These are phyloP conservation scores for Cyclina sinensis DNA, from an alignment of 1,140 invertebrate genomes.

Conservation along the genomic window DNA sequence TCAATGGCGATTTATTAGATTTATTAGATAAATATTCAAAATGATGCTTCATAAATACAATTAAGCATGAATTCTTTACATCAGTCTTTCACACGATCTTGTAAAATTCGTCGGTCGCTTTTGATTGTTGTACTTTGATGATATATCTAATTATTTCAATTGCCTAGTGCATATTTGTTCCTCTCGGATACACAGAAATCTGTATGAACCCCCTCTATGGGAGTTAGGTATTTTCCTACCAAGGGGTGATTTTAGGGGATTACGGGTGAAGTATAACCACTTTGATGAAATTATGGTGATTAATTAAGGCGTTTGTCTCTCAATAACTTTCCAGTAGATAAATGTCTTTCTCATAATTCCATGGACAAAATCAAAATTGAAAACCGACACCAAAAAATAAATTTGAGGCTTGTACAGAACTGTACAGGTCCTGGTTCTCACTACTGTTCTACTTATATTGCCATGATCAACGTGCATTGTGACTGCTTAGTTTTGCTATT, in stretches of 20 bases:
- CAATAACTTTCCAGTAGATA: too few species aligned
- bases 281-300: neutral
- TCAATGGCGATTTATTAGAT: constrained; percentile 55
- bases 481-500: too few species aligned
- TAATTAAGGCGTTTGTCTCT: neutral
- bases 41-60: constrained; percentile 49
- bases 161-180: constrained; percentile 17
- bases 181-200: constrained; percentile 39
- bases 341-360: too few species aligned
- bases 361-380: too few species aligned
- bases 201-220: neutral
- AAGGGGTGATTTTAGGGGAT: neutral
- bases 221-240: neutral
- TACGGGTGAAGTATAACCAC: constrained; percentile 25
- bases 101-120: constrained; percentile 27
- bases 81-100: constrained; percentile 41
- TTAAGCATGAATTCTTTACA: constrained; percentile 27
- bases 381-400: too few species aligned
- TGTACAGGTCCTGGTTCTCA: too few species aligned
- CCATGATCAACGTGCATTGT: too few species aligned
- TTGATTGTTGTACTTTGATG: constrained; percentile 38
- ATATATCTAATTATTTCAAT: constrained; percentile 55
- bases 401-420: too few species aligned
- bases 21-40: constrained; percentile 55
- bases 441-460: too few species aligned